Conservation (phyloP, 2,888 invertebrate species). For the Hyles lineata region DNA sequence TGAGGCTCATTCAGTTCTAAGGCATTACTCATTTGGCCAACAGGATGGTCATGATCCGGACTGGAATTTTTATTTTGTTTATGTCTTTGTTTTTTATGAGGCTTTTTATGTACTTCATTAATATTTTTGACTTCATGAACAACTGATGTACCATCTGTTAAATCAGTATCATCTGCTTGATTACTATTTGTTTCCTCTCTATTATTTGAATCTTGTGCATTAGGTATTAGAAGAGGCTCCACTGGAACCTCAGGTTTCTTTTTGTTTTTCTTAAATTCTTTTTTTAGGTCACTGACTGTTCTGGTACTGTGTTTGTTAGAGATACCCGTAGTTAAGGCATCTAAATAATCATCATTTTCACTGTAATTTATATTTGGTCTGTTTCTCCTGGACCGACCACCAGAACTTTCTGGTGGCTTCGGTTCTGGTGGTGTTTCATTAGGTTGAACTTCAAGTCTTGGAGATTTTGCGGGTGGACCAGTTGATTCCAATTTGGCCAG, state of each 20-base stretch:
- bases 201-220: slow-evolving; percentile 54
- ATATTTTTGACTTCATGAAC: slow-evolving; percentile 59
- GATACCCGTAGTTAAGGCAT: slow-evolving; percentile 75
- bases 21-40: slow-evolving; percentile 40
- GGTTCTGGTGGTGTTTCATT: slow-evolving; percentile 74
- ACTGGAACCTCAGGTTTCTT: slow-evolving; percentile 63
- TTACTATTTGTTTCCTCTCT: slow-evolving; percentile 58
- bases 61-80: slow-evolving; percentile 66
- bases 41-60: slow-evolving; percentile 56
- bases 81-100: slow-evolving; percentile 66
- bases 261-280: slow-evolving; percentile 72
- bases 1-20: slow-evolving; percentile 45
- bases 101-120: slow-evolving; percentile 63
- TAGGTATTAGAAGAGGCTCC: slow-evolving; percentile 49
- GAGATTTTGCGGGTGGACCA: slow-evolving; percentile 57
- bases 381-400: slow-evolving; percentile 77
- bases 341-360: slow-evolving; percentile 84
- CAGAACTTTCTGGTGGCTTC: slow-evolving; percentile 69
- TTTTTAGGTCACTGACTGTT: slow-evolving; percentile 75
- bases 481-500: slow-evolving; percentile 70
- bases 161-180: slow-evolving; percentile 64
- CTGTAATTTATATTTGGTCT: slow-evolving; percentile 82
- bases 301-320: slow-evolving; percentile 65
- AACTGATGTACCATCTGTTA: slow-evolving; percentile 70
- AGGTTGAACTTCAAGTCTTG: slow-evolving; percentile 63